Base-by-base conservation (phyloP, 2,888 invertebrate genomes). In the Agrochola lychnidis region DNA sequence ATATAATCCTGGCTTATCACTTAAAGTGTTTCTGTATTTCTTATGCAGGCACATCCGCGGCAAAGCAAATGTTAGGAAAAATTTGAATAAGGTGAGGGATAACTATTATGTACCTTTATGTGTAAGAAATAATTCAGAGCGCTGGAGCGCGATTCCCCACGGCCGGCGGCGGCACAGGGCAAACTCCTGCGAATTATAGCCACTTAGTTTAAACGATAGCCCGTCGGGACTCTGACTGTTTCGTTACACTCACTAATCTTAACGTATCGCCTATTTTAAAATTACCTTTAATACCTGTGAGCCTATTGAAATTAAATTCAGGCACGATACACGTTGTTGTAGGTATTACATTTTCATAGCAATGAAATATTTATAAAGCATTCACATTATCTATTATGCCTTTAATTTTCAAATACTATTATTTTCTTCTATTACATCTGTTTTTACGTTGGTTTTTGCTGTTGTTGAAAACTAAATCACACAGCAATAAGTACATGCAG, bases 161-260 rank as follows among this genome's bases (percentile, higher is more conserved):
- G 93, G 95, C 90, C 61, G 71, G 70, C 83, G 78, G 88, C 88
- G 79, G 88, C 88, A 89, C 93, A 94, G 94, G 95, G 93, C 93
- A 93, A 95, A 95, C 94, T 95, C 95, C 90, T 91, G 93, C 95
- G 94, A 95, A 95, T 96, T 96, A 96, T 95, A 94, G 95, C 92
- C 95, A 95, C 95, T 95, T 95, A 94, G 93, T 94, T 95, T 95
- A 95, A 95, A 93, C 94, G 94, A 95, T 95, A 91, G 94, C 94
- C 95, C 93, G 90, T 75, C 87, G 94, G 92, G 95, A 93, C 89
- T 89, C 87, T 74, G 88, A 80, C 89, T 92, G 92, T 94, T 94
- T 93, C 93, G 93, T 92, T 93, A 92, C 92, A 93, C 89, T 91
- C 90, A 89, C 91, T 51, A 90, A 90, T 92, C 90, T 86, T 79